Base-by-base conservation (phyloP, 2,888 invertebrate species). In the Drosophila tripunctata region DNA sequence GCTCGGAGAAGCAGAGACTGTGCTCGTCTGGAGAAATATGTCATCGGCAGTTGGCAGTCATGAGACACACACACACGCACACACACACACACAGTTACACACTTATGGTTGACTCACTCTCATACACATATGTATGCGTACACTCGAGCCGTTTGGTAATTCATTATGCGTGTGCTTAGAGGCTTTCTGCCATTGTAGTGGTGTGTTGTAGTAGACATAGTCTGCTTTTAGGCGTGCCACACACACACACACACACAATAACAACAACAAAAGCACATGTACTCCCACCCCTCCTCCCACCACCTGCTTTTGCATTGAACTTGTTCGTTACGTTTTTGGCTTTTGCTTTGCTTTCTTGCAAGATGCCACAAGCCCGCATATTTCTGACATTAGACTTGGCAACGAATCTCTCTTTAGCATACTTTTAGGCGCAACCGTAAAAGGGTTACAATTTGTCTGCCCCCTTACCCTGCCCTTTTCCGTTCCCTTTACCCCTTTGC, bases 91-190 rank as follows among this genome's bases (percentile, higher is more conserved):
- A 19, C 22, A 58, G 31, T 44, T 33, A 57, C 36, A 50, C 33
- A 10, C 38, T 27, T 27, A 10, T n/a, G n/a, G n/a, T n/a, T n/a
- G n/a, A 45, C 66, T 38, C 40, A 40, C 57, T 43, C 22, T 19
- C 60, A 61, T 38, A 45, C 61, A 64, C 45, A 51, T 38, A 47
- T 60, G 12, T 43, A 35, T 45, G 36, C 31, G 63, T 43, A 48
- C 35, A 58, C 62, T 69, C 64, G 67, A 58, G 67, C 54, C 45
- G 58, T 63, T 67, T 82, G 86, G 87, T 82, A 88, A 88, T 88
- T 84, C 88, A 84, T 88, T 84, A 88, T 84, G 85, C 84, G 88
- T 87, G 78, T 72, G 89, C 85, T 87, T 83, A 83, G 75, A 88
- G 78, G 75, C 75, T 87, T 80, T 83, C 63, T 45, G 66, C 45